A percentile compares a stretch with the other conserved stretches of the same genome.
Evolutionary conservation across 2,797 vertebrate species (phyloP).

Genomic region (Anniella stebbinsi): DNA sequence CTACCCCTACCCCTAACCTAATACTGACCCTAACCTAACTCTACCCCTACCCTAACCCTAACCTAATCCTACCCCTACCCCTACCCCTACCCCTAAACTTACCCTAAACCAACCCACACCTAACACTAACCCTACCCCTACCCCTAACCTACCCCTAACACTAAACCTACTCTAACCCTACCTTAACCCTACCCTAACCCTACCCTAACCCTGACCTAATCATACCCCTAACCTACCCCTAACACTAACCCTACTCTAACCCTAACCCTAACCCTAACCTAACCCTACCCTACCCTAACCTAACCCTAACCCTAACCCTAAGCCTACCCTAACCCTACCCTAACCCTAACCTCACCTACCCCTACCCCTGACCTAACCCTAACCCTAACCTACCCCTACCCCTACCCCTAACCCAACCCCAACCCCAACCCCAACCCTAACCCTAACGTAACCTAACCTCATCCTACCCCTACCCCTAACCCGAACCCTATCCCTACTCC

Average conservation of each 20-base stretch:
- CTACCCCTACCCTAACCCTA: too few relatives aligned
- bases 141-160: too few relatives aligned
- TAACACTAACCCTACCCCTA: too few relatives aligned
- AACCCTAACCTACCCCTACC: not conserved
- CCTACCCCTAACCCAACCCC: not conserved
- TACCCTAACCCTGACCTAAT: too few relatives aligned
- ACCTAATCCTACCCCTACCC: too few relatives aligned
- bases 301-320: not conserved
- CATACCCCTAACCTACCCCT: too few relatives aligned
- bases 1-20: not conserved
- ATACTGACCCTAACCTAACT: too few relatives aligned
- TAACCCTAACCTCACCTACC: not conserved
- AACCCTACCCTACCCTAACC: too few relatives aligned
- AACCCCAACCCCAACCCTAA: conserved; percentile 3
- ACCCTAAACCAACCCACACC: too few relatives aligned
- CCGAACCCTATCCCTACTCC: not conserved
- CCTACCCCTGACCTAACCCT: too few relatives aligned
- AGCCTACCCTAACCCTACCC: not conserved
- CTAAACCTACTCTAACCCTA: too few relatives aligned
- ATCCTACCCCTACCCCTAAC: not conserved
- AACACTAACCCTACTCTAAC: conserved; percentile 1
- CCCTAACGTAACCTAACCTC: conserved; percentile 7
- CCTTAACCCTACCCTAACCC: not conserved
- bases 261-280: not conserved
- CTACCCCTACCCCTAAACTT: too few relatives aligned